Base-by-base conservation (phyloP, 2,113 vertebrate species). In the Nyctereutes procyonoides region DNA sequence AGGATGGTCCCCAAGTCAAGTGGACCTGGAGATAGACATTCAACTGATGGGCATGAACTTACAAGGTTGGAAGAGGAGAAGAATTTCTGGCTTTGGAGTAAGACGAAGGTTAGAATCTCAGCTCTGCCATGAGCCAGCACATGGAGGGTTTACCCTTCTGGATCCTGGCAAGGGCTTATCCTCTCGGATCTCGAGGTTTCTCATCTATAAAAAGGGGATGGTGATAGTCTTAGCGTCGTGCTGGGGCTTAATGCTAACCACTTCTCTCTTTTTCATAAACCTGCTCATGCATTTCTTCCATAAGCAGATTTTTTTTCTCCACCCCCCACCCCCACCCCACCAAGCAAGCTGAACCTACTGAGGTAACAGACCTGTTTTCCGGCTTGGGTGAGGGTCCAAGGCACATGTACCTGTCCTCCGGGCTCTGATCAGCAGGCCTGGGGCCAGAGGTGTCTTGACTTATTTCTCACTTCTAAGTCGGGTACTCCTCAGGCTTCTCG, bases 321-420 rank as follows among this genome's bases (percentile, higher is more conserved):
- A 43, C 43, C 7, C 43, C 43, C 43, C 43, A 43, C 43, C 43
- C 7, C 43, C 43, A 43, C 5, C 14, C 76, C 58, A 81, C 43
- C 30, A 38, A 55, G 17, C n/a, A 56, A 83, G 4, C 35, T 63
- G 11, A 56, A 24, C 28, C 56, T 38, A 56, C 22, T 15, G 87
- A 76, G 22, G 14, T 14, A 22, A 80, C 30, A 43, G 53, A 79
- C 19, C 69, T 88, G 30, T 53, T 81, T 88, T 20, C 3, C 14
- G 26, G 1, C 38, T 3, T n/a, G 38, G 24, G 5, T 38, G 20
- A 48, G 62, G 48, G 26, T 38, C 56, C 30, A 10, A 79, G 63
- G 22, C 85, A 8, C 7, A 3, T 0, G 4, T 12, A 9, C 32
- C 0, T 0, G 58, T 17, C 89, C 51, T 53, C 67, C 2, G 4